phyloP scores from a whole-genome alignment of 2,797 vertebrate genomes.

The Glossophaga mutica region DNA sequence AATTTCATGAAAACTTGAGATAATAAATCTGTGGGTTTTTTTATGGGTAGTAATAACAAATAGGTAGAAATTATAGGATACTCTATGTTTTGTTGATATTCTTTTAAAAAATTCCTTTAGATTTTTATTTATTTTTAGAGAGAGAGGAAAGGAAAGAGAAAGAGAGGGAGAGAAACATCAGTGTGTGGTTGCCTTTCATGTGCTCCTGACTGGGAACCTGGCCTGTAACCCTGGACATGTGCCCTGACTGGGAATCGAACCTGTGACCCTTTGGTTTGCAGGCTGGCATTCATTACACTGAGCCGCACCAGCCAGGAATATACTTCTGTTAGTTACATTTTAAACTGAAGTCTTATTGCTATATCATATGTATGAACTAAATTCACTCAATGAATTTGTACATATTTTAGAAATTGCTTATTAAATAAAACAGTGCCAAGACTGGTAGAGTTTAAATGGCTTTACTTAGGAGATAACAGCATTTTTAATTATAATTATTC shows the following conservation, averaged over 20 bases:
- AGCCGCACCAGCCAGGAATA: neutral
- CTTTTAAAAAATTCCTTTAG: neutral
- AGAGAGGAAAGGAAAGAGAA: no score
- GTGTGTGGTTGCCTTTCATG: no score
- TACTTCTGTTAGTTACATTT: conserved; percentile 46
- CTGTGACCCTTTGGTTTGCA: no score
- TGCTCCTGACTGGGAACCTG: no score
- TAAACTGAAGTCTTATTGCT: conserved; percentile 9
- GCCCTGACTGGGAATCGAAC: no score
- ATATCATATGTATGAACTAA: conserved; percentile 35
- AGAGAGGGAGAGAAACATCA: no score
- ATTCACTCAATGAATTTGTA: conserved; percentile 37
- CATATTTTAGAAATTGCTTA: conserved; percentile 39
- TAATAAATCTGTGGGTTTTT: neutral
- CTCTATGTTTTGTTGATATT: neutral
- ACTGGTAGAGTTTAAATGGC: neutral
- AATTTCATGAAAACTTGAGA: conserved; percentile 35
- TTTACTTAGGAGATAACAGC: conserved; percentile 32
- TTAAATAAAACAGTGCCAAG: conserved; percentile 33
- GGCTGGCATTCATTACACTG: no score
- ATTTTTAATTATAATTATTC: conserved; percentile 48
- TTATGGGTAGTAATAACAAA: neutral
- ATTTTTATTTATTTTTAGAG: no score
- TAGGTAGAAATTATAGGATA: conserved; percentile 18
- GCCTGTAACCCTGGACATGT: no score